Evolutionary conservation across 2,113 vertebrate genomes (phyloP).

Genomic region (Tylochromis polylepis): DNA sequence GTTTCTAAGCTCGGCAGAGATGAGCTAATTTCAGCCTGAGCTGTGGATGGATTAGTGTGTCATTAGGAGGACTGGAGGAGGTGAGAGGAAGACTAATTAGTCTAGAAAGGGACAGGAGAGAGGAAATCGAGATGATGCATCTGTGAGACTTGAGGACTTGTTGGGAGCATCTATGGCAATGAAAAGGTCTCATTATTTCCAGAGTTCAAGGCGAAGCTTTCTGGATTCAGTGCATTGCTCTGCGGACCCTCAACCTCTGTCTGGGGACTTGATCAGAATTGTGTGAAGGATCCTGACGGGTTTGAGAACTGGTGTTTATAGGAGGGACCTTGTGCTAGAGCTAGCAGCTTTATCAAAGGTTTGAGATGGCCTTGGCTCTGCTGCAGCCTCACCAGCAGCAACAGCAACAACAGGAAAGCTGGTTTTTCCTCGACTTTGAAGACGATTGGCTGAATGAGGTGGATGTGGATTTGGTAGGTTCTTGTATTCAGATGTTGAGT

Average conservation of each 20-base stretch:
- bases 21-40: conserved; percentile 61
- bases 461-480: conserved; percentile 74
- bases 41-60: conserved; percentile 53
- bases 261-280: not conserved
- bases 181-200: not conserved
- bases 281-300: not conserved
- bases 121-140: not conserved
- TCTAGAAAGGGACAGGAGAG: not conserved
- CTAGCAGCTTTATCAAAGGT: not conserved
- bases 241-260: not conserved
- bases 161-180: not conserved
- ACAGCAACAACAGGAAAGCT: conserved; percentile 21
- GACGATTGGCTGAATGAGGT: conserved; percentile 70
- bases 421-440: conserved; percentile 69
- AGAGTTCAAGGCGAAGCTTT: not conserved
- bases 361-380: conserved; percentile 48
- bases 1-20: conserved; percentile 44
- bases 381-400: conserved; percentile 50
- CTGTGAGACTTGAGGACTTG: not conserved
- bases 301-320: not conserved
- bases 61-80: conserved; percentile 17
- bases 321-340: not conserved
- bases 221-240: not conserved
- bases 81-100: conserved; percentile 7
- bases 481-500: not conserved